phyloP scores from a whole-genome alignment of 2,888 invertebrate genomes.

The Mycalesis mineus region DNA sequence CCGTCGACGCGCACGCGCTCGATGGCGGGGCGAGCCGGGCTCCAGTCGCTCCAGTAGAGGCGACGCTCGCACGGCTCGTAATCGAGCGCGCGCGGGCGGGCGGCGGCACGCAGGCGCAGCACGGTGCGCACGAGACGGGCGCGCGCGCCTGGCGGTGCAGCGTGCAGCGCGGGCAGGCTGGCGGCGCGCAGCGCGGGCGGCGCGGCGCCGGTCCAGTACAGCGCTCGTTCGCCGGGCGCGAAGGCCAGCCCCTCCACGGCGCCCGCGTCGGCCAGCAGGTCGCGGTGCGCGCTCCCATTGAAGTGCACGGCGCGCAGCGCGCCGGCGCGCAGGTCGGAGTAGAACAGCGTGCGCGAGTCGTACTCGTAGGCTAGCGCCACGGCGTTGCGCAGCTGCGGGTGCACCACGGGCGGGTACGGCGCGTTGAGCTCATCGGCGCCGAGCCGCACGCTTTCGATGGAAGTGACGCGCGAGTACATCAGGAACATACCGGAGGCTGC shows the following conservation, averaged over 20 bases:
- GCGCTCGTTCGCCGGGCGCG: slow-evolving; percentile 81
- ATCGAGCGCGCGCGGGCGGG: slow-evolving; percentile 91
- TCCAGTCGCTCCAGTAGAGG: slow-evolving; percentile 96
- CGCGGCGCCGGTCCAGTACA: slow-evolving; percentile 93
- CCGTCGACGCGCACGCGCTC: slow-evolving; percentile 86
- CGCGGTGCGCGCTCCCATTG: slow-evolving; percentile 85
- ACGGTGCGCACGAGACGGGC: slow-evolving; percentile 68
- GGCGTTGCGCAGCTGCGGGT: slow-evolving; percentile 88
- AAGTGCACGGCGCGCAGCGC: slow-evolving; percentile 89
- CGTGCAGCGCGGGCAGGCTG: slow-evolving; percentile 32
- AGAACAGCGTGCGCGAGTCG: slow-evolving; percentile 83
- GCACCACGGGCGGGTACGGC: slow-evolving; percentile 85
- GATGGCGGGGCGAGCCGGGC: slow-evolving; percentile 86
- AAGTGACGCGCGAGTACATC: slow-evolving; percentile 88
- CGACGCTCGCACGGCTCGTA: slow-evolving; percentile 88
- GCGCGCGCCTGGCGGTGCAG: slow-evolving; percentile 28
- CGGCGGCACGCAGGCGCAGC: slow-evolving; percentile 81
- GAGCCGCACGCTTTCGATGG: slow-evolving; percentile 89
- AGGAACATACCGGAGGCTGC: slow-evolving; percentile 88
- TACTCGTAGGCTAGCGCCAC: slow-evolving; percentile 91
- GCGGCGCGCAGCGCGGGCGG: slow-evolving; percentile 74
- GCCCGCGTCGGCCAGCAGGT: slow-evolving; percentile 85
- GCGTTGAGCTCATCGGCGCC: slow-evolving; percentile 85
- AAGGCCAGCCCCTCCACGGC: slow-evolving; percentile 92
- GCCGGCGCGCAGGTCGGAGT: slow-evolving; percentile 92